A percentile compares a stretch with the other conserved stretches of the same genome.
Evolutionary conservation across 2,797 vertebrate species (phyloP).

Genomic region (Echiichthys vipera): DNA sequence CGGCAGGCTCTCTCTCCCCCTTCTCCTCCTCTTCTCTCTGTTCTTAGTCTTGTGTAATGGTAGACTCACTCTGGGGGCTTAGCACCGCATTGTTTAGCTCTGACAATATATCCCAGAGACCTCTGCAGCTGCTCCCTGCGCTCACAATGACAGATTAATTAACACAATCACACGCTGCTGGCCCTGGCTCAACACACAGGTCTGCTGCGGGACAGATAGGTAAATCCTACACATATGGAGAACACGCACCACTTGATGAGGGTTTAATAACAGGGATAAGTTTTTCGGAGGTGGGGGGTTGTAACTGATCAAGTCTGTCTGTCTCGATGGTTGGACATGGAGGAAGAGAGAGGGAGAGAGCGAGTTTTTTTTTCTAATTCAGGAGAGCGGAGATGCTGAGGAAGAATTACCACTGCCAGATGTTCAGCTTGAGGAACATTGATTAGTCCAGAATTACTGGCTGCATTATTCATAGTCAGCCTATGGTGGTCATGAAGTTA

Average conservation of each 20-base stretch:
- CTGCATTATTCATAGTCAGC: conserved; percentile 84
- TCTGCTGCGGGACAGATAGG: conserved; percentile 97
- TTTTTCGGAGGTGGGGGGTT: conserved; percentile 70
- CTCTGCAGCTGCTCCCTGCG: conserved; percentile 95
- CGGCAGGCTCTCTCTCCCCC: conserved; percentile 82
- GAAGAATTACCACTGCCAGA: conserved; percentile 85
- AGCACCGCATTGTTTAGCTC: conserved; percentile 96
- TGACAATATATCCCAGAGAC: conserved; percentile 96
- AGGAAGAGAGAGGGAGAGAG: conserved; percentile 57
- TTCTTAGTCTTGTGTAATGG: conserved; percentile 93
- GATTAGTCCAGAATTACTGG: conserved; percentile 84
- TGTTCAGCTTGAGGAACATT: conserved; percentile 86
- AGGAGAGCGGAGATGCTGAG: conserved; percentile 81
- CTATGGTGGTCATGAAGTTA: conserved; percentile 84
- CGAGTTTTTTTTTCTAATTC: conserved; percentile 82
- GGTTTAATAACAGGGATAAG: conserved; percentile 83
- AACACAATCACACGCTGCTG: conserved; percentile 97
- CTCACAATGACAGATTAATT: conserved; percentile 99
- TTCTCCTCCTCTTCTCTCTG: conserved; percentile 75
- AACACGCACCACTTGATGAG: conserved; percentile 86
- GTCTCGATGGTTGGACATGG: conserved; percentile 64
- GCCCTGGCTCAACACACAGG: conserved; percentile 96
- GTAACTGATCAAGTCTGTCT: conserved; percentile 81
- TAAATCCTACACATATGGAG: conserved; percentile 96
- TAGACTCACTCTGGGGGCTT: conserved; percentile 96